A percentile compares a stretch with the other conserved stretches of the same genome.
phyloP scores from a whole-genome alignment of 2,888 invertebrate genomes.

The Clostera curtula region DNA sequence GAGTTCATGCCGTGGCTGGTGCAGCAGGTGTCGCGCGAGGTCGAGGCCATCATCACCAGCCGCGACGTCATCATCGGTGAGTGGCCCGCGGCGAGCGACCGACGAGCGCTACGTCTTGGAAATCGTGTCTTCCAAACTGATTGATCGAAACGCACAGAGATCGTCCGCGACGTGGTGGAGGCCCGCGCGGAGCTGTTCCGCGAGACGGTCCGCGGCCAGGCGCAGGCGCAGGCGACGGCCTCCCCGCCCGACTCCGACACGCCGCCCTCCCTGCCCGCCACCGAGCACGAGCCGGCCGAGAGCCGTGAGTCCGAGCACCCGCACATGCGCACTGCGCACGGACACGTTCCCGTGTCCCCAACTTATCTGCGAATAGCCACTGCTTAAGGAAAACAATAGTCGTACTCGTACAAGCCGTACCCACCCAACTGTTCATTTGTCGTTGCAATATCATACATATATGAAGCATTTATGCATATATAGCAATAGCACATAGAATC shows the following conservation, averaged over 20 bases:
- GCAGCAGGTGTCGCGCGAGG: slow-evolving; percentile 85
- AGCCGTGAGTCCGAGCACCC: slow-evolving; percentile 20
- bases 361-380: background rate
- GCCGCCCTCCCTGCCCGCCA: slow-evolving; percentile 28
- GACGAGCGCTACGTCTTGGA: no score
- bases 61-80: slow-evolving; percentile 85
- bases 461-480: no score
- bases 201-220: slow-evolving; percentile 54
- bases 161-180: slow-evolving; percentile 85
- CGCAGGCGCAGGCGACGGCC: slow-evolving; percentile 29
- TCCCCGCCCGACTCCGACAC: slow-evolving; percentile 32
- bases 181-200: slow-evolving; percentile 80
- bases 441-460: no score
- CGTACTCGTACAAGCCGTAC: background rate
- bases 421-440: no score
- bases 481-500: no score
- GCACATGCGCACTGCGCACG: no score
- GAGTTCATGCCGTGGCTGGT: slow-evolving; percentile 92
- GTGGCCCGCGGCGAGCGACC: no score
- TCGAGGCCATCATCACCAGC: slow-evolving; percentile 87
- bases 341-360: no score
- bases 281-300: slow-evolving; percentile 33
- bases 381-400: background rate
- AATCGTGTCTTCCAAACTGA: no score
- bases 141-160: slow-evolving; percentile 78